Conservation (phyloP, 2,113 vertebrate species). For the Aspidoscelis tigris region DNA sequence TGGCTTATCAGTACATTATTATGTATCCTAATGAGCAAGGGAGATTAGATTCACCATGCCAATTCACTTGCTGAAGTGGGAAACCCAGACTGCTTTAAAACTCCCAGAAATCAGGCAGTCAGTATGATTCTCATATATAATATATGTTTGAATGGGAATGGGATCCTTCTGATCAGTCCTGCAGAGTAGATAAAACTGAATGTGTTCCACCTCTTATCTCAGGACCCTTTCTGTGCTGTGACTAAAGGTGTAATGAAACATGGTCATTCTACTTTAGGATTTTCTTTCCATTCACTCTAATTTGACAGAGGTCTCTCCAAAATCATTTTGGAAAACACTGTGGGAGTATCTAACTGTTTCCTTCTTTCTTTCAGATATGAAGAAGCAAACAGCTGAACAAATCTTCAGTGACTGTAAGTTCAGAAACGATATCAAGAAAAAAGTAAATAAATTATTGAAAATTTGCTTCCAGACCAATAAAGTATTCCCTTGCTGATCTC, state of each 20-base stretch:
- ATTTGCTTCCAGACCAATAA: not conserved
- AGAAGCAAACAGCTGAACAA: slow-evolving; percentile 66
- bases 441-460: not conserved
- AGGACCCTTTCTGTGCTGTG: not conserved
- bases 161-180: not conserved
- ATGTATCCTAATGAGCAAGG: no score
- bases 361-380: slow-evolving; percentile 66
- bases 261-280: not conserved
- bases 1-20: no score
- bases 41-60: no score
- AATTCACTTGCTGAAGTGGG: no score
- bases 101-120: no score
- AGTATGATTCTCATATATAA: no score
- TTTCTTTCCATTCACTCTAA: not conserved
- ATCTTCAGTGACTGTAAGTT: slow-evolving; percentile 79
- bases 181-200: not conserved
- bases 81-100: no score
- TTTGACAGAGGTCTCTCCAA: not conserved
- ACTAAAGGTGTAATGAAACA: not conserved
- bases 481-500: no score
- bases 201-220: no score
- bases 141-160: not conserved
- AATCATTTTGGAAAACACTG: not conserved
- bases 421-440: slow-evolving; percentile 13
- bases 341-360: slow-evolving; percentile 27